A percentile compares a stretch with the other conserved stretches of the same genome.
phyloP scores from a whole-genome alignment of 2,888 invertebrate species.

The Stramonita haemastoma region DNA sequence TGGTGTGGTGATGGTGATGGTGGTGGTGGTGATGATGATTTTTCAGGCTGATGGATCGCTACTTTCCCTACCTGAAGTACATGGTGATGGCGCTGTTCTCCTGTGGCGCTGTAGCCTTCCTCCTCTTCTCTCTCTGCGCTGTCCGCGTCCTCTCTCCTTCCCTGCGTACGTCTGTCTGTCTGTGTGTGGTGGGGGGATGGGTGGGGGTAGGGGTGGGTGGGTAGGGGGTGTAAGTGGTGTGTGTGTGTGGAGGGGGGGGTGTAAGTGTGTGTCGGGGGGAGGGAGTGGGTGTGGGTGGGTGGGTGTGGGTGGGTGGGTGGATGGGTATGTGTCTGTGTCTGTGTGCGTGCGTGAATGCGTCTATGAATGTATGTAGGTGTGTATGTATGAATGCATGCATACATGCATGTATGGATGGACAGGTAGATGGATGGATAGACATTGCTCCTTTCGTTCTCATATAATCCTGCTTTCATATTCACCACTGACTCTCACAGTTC shows the following conservation, averaged over 20 bases:
- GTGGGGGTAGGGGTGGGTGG: not conserved
- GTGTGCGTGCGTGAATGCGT: no score
- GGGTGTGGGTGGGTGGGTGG: not conserved
- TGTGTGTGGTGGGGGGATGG: no score
- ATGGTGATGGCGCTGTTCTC: not conserved
- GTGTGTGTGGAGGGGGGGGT: not conserved
- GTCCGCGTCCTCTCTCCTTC: not conserved
- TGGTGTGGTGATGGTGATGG: no score
- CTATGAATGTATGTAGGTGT: not conserved
- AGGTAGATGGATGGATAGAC: no score
- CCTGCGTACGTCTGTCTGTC: not conserved
- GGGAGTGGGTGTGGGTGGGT: not conserved
- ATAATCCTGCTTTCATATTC: no score
- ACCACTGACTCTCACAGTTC: no score
- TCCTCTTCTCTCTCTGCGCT: not conserved
- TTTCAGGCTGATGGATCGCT: not conserved
- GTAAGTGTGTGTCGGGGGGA: not conserved
- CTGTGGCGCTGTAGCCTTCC: not conserved
- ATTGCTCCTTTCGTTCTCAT: no score
- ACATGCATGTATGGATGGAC: no score
- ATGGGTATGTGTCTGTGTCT: not conserved
- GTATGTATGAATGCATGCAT: not conserved
- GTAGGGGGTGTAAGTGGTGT: not conserved
- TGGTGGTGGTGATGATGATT: no score
- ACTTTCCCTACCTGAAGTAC: not conserved